These are phyloP conservation scores for Drosophila meridiana DNA, from an alignment of 2,888 invertebrate genomes.

Conservation along the genomic window DNA sequence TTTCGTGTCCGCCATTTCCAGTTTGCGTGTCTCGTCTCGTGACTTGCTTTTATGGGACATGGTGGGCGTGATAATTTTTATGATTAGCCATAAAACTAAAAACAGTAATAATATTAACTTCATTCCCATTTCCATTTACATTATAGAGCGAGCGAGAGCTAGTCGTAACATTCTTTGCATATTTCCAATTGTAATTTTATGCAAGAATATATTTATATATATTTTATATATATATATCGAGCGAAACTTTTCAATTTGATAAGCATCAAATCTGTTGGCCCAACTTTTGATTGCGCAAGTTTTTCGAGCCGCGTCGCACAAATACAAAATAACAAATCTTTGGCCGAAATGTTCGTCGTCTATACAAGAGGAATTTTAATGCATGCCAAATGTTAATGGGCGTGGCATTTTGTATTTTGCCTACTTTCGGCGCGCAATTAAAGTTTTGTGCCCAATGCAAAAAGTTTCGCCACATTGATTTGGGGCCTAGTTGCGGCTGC, in stretches of 20 bases:
- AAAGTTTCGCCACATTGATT: slow-evolving; percentile 70
- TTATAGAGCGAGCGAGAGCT: background rate
- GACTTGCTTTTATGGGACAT: slow-evolving; percentile 58
- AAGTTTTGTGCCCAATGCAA: slow-evolving; percentile 56
- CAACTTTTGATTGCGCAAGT: slow-evolving; percentile 78
- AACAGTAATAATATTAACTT: slow-evolving; percentile 79
- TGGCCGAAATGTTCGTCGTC: slow-evolving; percentile 14
- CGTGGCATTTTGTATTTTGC: slow-evolving; percentile 34
- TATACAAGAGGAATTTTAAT: slow-evolving; percentile 62
- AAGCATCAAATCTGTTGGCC: slow-evolving; percentile 67
- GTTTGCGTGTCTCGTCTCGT: slow-evolving; percentile 49
- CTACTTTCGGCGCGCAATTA: slow-evolving; percentile 61
- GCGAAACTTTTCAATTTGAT: slow-evolving; percentile 76
- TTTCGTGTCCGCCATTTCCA: slow-evolving; percentile 19
- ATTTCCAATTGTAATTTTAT: slow-evolving; percentile 61
- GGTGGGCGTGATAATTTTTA: slow-evolving; percentile 79
- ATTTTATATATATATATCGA: slow-evolving; percentile 2
- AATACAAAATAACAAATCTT: slow-evolving; percentile 32
- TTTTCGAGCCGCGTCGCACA: slow-evolving; percentile 25
- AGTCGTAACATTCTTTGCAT: slow-evolving; percentile 54
- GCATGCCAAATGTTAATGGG: slow-evolving; percentile 66
- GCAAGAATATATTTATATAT: slow-evolving; percentile 17
- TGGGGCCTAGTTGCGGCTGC: slow-evolving; percentile 58
- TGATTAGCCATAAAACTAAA: slow-evolving; percentile 78
- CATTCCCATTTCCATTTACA: slow-evolving; percentile 62